Base-by-base conservation (phyloP, 2,888 invertebrate species). In the Dromius quadrimaculatus region DNA sequence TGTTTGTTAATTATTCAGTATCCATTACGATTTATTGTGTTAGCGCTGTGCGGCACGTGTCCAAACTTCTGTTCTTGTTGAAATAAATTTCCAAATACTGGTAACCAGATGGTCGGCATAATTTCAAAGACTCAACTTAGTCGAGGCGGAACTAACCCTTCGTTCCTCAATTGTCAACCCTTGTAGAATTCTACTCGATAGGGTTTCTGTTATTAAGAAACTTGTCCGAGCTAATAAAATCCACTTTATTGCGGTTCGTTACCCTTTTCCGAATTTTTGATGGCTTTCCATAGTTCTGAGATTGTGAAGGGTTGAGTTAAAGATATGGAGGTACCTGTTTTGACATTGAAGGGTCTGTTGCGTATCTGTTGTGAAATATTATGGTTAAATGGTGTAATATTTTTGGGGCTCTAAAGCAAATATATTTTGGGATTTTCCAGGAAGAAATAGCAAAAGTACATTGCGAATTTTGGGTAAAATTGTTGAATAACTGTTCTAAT, bases 151-250 rank as follows among this genome's bases (percentile, higher is more conserved):
- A 62, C 62, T 41, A 62, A 62, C 20, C 15, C 38, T 20, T 15
- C 57, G 57, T 28, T 17, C 5, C 32, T 57, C 19, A 13, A 47
- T n/a, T 47, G 19, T 34, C 38, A 61, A 61, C 61, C 61, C 61
- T 38, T 38, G 20, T 19, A 28, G 61, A 61, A 57, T 57, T 57
- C n/a, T n/a, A 19, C 2, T 8, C 13, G 59, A 59, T 59, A 59
- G 36, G 57, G 59, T 34, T 59, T 59, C 36, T 59, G 36, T 59
- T 59, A 59, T 59, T 62, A 62, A 23, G 43, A 43, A 38, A 62
- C 41, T 59, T 62, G 62, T 62, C 62, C 62, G 23, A 43, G 43
- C 62, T 43, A 62, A 62, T 62, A 64, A 64, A 64, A 64, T 45
- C 32, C 32, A 64, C 45, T 63, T 63, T 63, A 45, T 45, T 47